Evolutionary conservation across 2,888 invertebrate species (phyloP), one percentile per base, ranked within the genome.

Genomic region (Apamea monoglypha): DNA sequence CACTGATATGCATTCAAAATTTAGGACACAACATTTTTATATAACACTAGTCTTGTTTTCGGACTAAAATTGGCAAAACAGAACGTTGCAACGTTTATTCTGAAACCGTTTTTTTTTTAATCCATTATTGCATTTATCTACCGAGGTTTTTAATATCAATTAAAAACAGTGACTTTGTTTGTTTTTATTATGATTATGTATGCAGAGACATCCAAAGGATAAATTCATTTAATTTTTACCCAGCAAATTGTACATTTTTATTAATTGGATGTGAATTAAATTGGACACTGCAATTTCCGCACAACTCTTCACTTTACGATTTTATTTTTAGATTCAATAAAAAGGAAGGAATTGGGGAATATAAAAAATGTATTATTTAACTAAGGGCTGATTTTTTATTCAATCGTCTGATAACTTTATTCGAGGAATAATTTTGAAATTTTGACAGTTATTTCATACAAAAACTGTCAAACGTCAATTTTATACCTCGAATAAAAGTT

Each of bases 1-100:
- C 68, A 79, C 73, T 74, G 83, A 79, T 80, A 71, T 64, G 69
- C 64, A 75, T 83, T 78, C 16, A 66, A 70, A 72, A 76, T 73
- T 64, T 76, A 61, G 74, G 50, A 81, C 56, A 76, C 47, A 47
- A 50, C 63, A 63, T 25, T 73, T 70, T 81, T 74, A 70, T 71
- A 36, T 47, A 71, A 71, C 18, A 25, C 36, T 29, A 6, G 18
- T 50, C 66, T 56, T 56, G 66, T 81, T 84, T 71, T 71, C 40
- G 47, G 50, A 59, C n/a, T 32, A 29, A 59, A 47, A 69, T 47
- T 69, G 18, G 6, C 76, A 56, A 70, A 76, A 82, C 21, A 50
- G 47, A 81, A 76, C 14, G 74, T 32, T 69, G 14, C 40, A 64
- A 18, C 8, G 29, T 63, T 56, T 47, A 36, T 66, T 50, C 1